Evolutionary conservation across 2,888 invertebrate genomes (phyloP), one percentile per base, ranked within the genome.

Genomic region (Chloroclystis v-ata): DNA sequence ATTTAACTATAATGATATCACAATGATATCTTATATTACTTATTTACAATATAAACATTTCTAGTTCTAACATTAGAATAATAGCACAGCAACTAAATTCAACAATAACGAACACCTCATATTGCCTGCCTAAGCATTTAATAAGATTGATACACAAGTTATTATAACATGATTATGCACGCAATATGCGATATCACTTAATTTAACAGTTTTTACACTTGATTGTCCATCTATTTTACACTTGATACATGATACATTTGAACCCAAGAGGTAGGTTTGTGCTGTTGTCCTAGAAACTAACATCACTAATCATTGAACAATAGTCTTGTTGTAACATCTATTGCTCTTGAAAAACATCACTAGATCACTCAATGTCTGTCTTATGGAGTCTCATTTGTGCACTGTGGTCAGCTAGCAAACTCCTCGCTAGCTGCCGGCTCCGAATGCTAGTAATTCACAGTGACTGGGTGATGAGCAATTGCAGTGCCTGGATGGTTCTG

Each of bases 361-460:
- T 40, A 20, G 14, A 28, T 41, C 45, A 45, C 38, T 29, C 12
- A 47, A 16, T n/a, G 42, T 45, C 37, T 14, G 26, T 26, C 10
- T 44, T 37, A n/a, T 20, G 29, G 37, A 14, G 12, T 43, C 28
- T 28, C 37, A 33, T 2, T 13, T 1, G 12, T 10, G 11, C 29
- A 37, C 25, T 16, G 32, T 25, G 47, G 48, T 54, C 50, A 52
- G 49, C 48, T 48, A 33, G 28, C 39, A 12, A 45, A 39, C 10
- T 25, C 29, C 11, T 30, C 41, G 14, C 11, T 40, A 39, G 35
- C 28, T 6, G 43, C 13, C 12, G 12, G 3, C 4, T 32, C 42
- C 37, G 43, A 39, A 41, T 69, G 76, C 73, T 84, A 88, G 78
- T 87, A 87, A 72, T 83, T 87, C 54, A 88, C 87, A 25, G 84